Conservation (phyloP, 2,888 invertebrate species). For the Girardia tigrina region DNA sequence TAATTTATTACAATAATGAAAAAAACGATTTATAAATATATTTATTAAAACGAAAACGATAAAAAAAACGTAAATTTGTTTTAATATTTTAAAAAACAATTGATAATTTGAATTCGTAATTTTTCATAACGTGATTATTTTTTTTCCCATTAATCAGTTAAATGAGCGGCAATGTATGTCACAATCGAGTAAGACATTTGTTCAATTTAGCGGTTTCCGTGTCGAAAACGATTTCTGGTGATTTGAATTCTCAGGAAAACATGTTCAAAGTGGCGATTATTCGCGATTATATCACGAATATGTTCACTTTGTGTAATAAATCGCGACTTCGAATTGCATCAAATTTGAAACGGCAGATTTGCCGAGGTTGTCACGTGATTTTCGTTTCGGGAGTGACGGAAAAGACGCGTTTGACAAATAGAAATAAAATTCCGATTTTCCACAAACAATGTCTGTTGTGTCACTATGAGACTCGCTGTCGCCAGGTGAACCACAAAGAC, state of each 20-base stretch:
- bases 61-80: not conserved
- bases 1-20: not conserved
- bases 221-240: not conserved
- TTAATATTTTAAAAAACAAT: no score
- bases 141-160: no score
- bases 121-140: no score
- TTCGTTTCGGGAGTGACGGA: not conserved
- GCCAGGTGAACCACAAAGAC: not conserved
- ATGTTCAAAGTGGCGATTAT: not conserved
- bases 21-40: not conserved
- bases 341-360: slow-evolving; percentile 14
- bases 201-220: not conserved
- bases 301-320: not conserved
- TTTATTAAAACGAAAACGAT: not conserved
- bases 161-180: not conserved
- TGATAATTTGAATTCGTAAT: no score
- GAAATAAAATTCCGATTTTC: not conserved
- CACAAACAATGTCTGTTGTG: not conserved
- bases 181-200: not conserved
- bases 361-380: not conserved
- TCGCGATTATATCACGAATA: not conserved
- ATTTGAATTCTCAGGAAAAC: not conserved
- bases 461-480: not conserved
- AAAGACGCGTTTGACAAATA: not conserved
- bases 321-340: not conserved